A percentile compares a stretch with the other conserved stretches of the same genome.
Evolutionary conservation across 2,797 vertebrate species (phyloP).

Genomic region (Tokudaia muenninki): DNA sequence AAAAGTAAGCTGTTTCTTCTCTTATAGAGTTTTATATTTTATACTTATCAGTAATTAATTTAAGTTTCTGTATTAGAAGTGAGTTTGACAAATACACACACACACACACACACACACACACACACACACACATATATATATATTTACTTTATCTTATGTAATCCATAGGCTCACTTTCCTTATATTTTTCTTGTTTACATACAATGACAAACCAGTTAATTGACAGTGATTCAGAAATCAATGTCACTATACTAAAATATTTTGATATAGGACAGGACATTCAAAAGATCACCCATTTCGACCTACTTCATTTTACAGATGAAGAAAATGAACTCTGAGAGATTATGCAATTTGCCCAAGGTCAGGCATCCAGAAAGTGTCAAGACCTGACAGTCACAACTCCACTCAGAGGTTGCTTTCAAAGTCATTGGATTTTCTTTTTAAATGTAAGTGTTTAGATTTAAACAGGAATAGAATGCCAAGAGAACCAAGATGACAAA

Average conservation of each 20-base stretch:
- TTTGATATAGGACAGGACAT: slow-evolving; percentile 50
- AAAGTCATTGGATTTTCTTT: slow-evolving; percentile 25
- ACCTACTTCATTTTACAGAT: slow-evolving; percentile 64
- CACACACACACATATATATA: no score
- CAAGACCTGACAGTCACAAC: neutral
- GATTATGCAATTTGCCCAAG: slow-evolving; percentile 32
- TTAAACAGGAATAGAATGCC: slow-evolving; percentile 11
- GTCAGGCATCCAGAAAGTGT: slow-evolving; percentile 18
- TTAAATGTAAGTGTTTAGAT: neutral
- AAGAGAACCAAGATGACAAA: neutral
- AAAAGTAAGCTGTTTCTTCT: neutral
- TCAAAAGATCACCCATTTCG: neutral
- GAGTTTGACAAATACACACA: slow-evolving; percentile 47
- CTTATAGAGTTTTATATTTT: slow-evolving; percentile 47
- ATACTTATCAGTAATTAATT: neutral
- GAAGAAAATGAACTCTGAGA: slow-evolving; percentile 34
- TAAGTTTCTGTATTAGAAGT: neutral
- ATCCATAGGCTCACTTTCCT: slow-evolving; percentile 44
- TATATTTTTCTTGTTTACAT: slow-evolving; percentile 72
- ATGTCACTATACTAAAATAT: slow-evolving; percentile 56
- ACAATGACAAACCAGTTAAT: slow-evolving; percentile 56
- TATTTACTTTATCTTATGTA: slow-evolving; percentile 72
- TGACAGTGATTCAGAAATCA: slow-evolving; percentile 58
- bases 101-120: no score
- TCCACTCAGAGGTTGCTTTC: slow-evolving; percentile 22